Percentiles rank a stretch among this genome's conserved stretches.
Evolutionary conservation across 2,113 vertebrate genomes (phyloP).

Genomic region (Neopipo cinnamomea): DNA sequence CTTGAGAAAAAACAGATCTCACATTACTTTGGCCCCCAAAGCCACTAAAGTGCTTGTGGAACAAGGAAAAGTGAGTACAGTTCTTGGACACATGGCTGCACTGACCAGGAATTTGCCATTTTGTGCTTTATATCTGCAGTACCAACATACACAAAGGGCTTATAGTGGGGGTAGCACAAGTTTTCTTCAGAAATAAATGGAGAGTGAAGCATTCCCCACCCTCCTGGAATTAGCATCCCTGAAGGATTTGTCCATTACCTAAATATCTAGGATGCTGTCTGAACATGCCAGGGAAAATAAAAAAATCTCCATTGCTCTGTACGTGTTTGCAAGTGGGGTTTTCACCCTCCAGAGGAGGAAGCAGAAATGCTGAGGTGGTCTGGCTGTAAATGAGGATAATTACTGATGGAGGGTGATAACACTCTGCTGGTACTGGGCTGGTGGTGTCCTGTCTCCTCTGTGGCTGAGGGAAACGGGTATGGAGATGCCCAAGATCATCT

Average conservation of each 20-base stretch:
- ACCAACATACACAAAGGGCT: background rate
- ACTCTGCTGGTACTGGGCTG: background rate
- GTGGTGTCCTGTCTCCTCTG: background rate
- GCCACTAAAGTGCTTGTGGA: background rate
- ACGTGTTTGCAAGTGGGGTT: background rate
- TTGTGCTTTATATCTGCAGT: background rate
- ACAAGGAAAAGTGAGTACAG: background rate
- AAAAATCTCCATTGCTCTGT: background rate
- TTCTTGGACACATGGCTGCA: background rate
- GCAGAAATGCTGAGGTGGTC: background rate
- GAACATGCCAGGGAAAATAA: background rate
- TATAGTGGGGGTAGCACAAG: background rate
- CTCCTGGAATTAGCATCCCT: background rate
- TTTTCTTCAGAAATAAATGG: background rate
- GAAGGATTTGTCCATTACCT: background rate
- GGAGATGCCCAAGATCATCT: background rate
- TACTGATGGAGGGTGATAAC: background rate
- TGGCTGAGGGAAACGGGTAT: background rate
- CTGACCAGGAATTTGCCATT: background rate
- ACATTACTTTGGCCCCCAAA: constrained; percentile 9
- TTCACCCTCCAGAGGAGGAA: background rate
- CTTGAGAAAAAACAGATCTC: constrained; percentile 50
- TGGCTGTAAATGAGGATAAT: background rate
- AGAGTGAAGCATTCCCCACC: background rate
- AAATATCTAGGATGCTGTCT: background rate